A percentile compares a stretch with the other conserved stretches of the same genome.
Conservation (phyloP, 2,797 vertebrate species). For the Argentina silus region DNA sequence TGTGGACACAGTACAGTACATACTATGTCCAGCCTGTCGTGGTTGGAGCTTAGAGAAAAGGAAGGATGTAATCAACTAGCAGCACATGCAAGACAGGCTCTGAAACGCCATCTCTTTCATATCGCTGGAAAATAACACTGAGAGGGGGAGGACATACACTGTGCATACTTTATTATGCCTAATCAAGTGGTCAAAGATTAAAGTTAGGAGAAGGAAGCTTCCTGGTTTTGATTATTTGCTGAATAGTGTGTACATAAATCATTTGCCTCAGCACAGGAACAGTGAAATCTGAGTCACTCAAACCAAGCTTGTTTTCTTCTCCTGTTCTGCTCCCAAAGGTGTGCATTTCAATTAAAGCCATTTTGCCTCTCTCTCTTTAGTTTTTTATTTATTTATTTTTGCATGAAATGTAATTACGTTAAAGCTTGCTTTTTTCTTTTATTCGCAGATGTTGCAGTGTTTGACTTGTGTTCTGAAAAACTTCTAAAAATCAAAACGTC, state of each 20-base stretch:
- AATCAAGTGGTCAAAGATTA: constrained; percentile 5
- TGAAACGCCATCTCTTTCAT: background rate
- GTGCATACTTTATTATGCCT: background rate
- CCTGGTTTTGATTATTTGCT: constrained; percentile 8
- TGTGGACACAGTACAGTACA: constrained; percentile 2
- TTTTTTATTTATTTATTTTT: constrained; percentile 35
- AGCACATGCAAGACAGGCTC: constrained; percentile 1
- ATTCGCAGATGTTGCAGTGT: constrained; percentile 26
- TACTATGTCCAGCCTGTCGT: background rate
- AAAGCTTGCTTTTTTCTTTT: constrained; percentile 25
- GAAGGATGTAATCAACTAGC: constrained; percentile 10
- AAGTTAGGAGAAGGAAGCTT: background rate
- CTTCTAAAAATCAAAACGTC: too few species aligned
- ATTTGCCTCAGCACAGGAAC: background rate
- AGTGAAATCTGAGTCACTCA: background rate
- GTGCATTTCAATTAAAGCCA: constrained; percentile 34
- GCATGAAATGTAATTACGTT: constrained; percentile 48
- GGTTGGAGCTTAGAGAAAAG: background rate
- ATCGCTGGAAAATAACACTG: background rate
- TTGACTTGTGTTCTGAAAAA: constrained; percentile 12
- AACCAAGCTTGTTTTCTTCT: constrained; percentile 7
- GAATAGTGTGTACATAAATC: constrained; percentile 16
- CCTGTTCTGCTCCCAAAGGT: background rate
- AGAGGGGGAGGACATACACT: background rate
- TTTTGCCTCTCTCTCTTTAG: constrained; percentile 6